These are phyloP conservation scores for Drosophila fulvimacula DNA, from an alignment of 2,888 invertebrate species.

Conservation along the genomic window DNA sequence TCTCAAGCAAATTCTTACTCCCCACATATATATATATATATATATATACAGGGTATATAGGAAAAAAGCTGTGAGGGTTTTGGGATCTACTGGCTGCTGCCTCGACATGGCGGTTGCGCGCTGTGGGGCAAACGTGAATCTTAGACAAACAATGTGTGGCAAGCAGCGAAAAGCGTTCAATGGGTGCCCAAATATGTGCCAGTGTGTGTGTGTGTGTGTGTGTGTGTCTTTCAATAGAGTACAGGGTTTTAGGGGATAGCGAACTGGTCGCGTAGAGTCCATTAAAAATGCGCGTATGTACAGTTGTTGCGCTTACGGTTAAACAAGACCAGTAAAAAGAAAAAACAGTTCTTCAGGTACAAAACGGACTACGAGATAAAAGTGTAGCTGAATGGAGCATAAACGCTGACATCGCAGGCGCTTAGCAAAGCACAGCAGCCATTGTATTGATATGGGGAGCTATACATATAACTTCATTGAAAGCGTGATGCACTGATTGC, in stretches of 20 bases:
- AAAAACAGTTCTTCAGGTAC: neutral
- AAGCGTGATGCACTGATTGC: constrained; percentile 6
- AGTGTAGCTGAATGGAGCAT: constrained; percentile 15
- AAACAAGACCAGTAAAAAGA: constrained; percentile 28
- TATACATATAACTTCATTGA: constrained; percentile 4
- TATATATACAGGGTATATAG: neutral
- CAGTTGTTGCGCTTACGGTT: constrained; percentile 44
- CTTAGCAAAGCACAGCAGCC: constrained; percentile 5
- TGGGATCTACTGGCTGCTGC: neutral
- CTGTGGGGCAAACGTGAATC: constrained; percentile 59
- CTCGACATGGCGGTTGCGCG: neutral
- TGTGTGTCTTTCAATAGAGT: constrained; percentile 25
- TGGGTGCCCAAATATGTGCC: constrained; percentile 18
- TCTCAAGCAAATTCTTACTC: no score
- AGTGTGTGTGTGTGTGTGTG: constrained; percentile 6
- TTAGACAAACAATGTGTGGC: constrained; percentile 71
- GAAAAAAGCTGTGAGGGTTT: neutral
- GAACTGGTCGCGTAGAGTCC: constrained; percentile 58
- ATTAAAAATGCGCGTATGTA: constrained; percentile 69
- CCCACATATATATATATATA: fast-evolving
- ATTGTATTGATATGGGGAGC: constrained; percentile 12
- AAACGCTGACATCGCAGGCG: constrained; percentile 37
- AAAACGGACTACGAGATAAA: constrained; percentile 25
- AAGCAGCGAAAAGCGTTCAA: constrained; percentile 46
- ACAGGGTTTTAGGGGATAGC: constrained; percentile 22